Base-by-base conservation (phyloP, 2,113 vertebrate genomes). In the Takifugu flavidus region DNA sequence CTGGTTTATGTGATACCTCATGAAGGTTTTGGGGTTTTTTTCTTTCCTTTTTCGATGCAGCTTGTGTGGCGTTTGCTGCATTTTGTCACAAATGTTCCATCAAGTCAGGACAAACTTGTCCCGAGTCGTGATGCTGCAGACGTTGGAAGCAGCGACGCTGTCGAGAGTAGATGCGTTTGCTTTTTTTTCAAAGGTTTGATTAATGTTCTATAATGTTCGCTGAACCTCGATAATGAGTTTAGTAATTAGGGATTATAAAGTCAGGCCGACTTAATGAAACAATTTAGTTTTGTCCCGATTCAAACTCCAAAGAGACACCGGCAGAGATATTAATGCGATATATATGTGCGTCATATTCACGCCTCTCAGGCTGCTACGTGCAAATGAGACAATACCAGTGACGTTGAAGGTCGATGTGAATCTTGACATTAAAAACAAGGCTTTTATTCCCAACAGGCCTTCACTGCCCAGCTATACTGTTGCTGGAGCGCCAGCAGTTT, bases 401-500 rank as follows among this genome's bases (percentile, higher is more conserved):
- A 56, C 3, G 27, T 39, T 62, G 64, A 39, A 67, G 70, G 75
- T 62, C 25, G 56, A 65, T 62, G 59, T 49, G 13, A 59, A 59
- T 65, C 65, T 59, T 44, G 27, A 76, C 52, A 20, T 26, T 55
- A 64, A 5, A 45, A 61, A 63, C 10, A 56, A 50, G 61, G 53
- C 78, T 54, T 56, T 69, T 53, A 0, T 45, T 54, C 70, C 67
- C 68, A 4, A 65, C 68, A 54, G 70, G 46, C 66, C 47, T 49
- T 67, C 27, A 5, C 43, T 26, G 59, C 60, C 61, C 29, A 4
- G 29, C 29, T 31, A 4, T 6, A 5, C 29, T 31, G 29, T 31
- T 4, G 29, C 29, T 31, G 29, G 29, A 31, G 44, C 44, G 44
- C 10, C 44, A 15, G 44, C 14, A 4, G 12, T 13, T 45, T 15